These are phyloP conservation scores for Sphyrna mokarran DNA, from an alignment of 2,113 vertebrate species.

Conservation along the genomic window DNA sequence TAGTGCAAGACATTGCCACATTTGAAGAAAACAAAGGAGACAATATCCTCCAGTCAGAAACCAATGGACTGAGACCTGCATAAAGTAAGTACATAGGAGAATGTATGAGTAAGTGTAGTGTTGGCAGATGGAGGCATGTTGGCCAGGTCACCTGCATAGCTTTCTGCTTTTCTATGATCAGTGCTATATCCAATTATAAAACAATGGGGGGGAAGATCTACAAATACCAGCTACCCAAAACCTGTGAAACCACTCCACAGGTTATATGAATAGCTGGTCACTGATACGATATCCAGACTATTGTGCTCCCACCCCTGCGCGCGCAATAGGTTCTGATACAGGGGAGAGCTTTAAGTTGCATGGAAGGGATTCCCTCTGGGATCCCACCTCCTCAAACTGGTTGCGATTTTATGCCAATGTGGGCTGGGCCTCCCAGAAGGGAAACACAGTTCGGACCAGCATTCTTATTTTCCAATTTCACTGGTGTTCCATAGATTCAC, in stretches of 20 bases:
- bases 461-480: no score
- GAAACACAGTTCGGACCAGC: no score
- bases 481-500: no score
- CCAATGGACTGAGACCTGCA: not conserved
- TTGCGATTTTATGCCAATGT: no score
- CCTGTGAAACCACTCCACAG: not conserved
- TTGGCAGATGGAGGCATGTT: not conserved
- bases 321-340: no score
- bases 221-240: not conserved
- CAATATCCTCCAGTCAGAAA: not conserved
- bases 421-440: no score
- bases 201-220: not conserved
- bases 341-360: no score
- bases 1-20: not conserved
- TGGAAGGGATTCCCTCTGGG: no score
- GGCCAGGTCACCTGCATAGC: not conserved
- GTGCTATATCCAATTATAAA: not conserved
- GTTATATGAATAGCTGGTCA: not conserved
- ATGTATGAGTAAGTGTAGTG: not conserved
- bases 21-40: not conserved
- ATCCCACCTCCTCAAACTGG: no score
- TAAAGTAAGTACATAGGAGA: not conserved
- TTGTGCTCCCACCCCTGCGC: no score
- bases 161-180: not conserved
- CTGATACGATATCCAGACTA: no score